These are phyloP conservation scores for Drosophila willistoni DNA, from an alignment of 1,140 invertebrate genomes.

Conservation along the genomic window DNA sequence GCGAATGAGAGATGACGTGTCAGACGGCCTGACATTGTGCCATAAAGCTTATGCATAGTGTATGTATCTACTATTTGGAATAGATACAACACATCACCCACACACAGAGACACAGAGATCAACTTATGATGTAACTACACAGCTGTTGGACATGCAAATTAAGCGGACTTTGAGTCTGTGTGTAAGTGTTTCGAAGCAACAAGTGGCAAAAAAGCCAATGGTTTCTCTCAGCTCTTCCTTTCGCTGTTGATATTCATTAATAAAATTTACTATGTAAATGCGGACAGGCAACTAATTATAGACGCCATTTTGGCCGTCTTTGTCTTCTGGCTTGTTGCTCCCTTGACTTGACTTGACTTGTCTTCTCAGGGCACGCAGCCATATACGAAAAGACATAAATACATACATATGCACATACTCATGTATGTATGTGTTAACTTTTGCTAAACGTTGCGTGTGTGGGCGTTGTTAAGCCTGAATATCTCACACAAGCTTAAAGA, in stretches of 20 bases:
- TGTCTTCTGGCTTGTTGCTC: constrained; percentile 16
- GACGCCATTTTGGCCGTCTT: constrained; percentile 58
- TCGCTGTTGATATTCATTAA: constrained; percentile 37
- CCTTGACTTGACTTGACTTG: constrained; percentile 9
- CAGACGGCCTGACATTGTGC: constrained; percentile 12
- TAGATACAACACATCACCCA: constrained; percentile 9
- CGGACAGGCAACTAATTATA: constrained; percentile 60
- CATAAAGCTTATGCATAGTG: background rate
- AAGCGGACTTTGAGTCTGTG: background rate
- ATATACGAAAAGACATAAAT: constrained; percentile 23
- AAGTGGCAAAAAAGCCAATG: constrained; percentile 41
- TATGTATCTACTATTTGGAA: constrained; percentile 7
- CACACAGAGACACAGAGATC: background rate
- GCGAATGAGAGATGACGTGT: constrained; percentile 62
- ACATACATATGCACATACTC: background rate
- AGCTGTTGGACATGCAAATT: constrained; percentile 50
- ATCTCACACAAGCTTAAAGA: constrained; percentile 34
- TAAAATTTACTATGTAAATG: constrained; percentile 59
- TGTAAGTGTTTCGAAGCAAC: constrained; percentile 44
- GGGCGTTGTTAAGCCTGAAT: constrained; percentile 57
- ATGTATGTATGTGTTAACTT: constrained; percentile 31
- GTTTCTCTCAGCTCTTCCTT: constrained; percentile 11
- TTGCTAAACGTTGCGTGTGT: constrained; percentile 42
- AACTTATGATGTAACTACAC: constrained; percentile 41
- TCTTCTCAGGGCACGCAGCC: background rate